Base-by-base conservation (phyloP, 92 coral and sea anemone species). In the Metridium senile region DNA sequence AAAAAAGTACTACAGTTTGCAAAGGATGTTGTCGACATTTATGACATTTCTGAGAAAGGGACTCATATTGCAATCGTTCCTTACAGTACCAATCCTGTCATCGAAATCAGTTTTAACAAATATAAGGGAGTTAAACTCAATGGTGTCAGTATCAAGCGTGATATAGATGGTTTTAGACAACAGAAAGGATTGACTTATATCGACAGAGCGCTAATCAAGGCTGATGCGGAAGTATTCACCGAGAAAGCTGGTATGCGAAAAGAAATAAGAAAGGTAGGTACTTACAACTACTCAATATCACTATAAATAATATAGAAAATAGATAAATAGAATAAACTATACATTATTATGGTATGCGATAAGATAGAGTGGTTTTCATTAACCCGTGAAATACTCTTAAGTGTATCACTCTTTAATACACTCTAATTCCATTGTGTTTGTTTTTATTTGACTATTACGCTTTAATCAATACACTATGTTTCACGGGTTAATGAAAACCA, bases 141-240 rank as follows among this genome's bases (percentile, higher is more conserved):
- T 20, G 84, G 72, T n/a, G 77, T 79, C 9, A 79, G 69, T 53
- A 70, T 79, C 7, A 79, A 79, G 46, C 61, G 84, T 31, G 84
- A 79, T 26, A 79, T 79, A 52, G 62, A 70, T 9, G 27, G 7
- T 0, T 79, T 79, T 19, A 57, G 54, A 34, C 77, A 53, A 13
- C 84, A 79, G 46, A 79, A 26, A 25, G 84, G 84, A 8, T 34
- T 58, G 13, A 79, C 84, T 0, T 79, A 67, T 59, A 79, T 79
- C 69, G 84, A 79, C 70, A 79, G 51, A 56, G 84, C 84, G 31
- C 61, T 79, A 7, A 7, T 16, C 22, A 26, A 25, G 28, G 82
- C 82, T 19, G n/a, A 53, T 18, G 18, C 47, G 32, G 35, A 78
- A 0, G 33, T 78, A 8, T 78, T 78, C 66, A 68, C 75, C 11